These are phyloP conservation scores for Leucophenga varia DNA, from an alignment of 1,140 invertebrate genomes.

Conservation along the genomic window DNA sequence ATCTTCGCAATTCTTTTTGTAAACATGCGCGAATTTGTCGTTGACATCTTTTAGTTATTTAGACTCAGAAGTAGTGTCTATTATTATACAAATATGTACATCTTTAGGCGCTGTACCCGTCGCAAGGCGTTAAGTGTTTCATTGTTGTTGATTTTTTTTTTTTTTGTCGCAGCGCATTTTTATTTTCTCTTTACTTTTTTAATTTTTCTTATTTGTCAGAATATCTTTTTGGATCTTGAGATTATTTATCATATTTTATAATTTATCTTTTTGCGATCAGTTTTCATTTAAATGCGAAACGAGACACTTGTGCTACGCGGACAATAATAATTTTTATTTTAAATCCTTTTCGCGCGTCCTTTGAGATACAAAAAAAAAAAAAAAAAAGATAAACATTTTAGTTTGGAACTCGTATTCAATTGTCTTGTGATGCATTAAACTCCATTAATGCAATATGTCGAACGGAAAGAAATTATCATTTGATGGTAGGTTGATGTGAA, in stretches of 20 bases:
- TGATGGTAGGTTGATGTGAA: slow-evolving; percentile 37
- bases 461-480: slow-evolving; percentile 39
- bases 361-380: neutral
- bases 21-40: slow-evolving; percentile 11
- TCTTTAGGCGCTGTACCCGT: slow-evolving; percentile 32
- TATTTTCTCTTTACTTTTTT: slow-evolving; percentile 47
- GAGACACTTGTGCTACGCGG: slow-evolving; percentile 30
- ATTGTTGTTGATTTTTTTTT: slow-evolving; percentile 43
- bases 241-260: slow-evolving; percentile 46
- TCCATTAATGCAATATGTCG: slow-evolving; percentile 17
- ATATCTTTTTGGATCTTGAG: slow-evolving; percentile 24
- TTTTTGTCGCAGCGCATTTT: slow-evolving; percentile 27
- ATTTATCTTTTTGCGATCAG: slow-evolving; percentile 36
- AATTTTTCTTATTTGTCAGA: slow-evolving; percentile 47
- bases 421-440: neutral
- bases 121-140: slow-evolving; percentile 45
- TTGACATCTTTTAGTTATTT: slow-evolving; percentile 5
- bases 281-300: slow-evolving; percentile 47
- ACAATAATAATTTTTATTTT: neutral
- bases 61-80: too few relatives aligned
- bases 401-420: neutral
- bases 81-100: too few relatives aligned
- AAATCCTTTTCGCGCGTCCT: neutral
- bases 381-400: neutral
- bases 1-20: neutral